Conservation (phyloP, 2,113 vertebrate genomes). For the Phrynosoma blainvillii region DNA sequence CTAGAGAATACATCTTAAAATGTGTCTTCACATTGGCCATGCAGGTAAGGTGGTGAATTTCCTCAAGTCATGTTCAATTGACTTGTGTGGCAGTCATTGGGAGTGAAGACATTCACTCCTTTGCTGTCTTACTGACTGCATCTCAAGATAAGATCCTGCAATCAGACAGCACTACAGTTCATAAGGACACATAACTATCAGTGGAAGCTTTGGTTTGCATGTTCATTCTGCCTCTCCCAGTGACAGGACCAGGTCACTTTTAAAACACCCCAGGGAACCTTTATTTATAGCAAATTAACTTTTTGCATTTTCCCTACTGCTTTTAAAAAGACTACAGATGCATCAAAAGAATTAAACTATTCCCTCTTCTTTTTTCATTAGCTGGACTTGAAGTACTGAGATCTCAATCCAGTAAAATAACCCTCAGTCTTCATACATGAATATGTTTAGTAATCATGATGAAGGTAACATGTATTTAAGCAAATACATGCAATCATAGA, state of each 20-base stretch:
- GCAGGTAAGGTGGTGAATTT: background rate
- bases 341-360: background rate
- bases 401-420: constrained; percentile 42
- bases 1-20: constrained; percentile 9
- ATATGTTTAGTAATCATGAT: constrained; percentile 37
- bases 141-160: background rate
- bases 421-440: constrained; percentile 20
- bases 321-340: background rate
- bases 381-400: background rate
- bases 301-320: constrained; percentile 1
- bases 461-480: constrained; percentile 45
- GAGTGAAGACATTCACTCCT: background rate
- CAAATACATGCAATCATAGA: constrained; percentile 3
- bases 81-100: background rate
- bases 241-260: background rate
- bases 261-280: background rate
- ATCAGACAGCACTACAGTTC: background rate
- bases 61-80: background rate
- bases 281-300: background rate
- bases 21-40: background rate
- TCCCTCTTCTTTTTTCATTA: constrained; percentile 2
- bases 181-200: background rate
- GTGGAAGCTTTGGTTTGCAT: background rate
- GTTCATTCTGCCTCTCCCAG: background rate
- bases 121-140: background rate